These are phyloP conservation scores for Nephrotoma flavescens DNA, from an alignment of 2,888 invertebrate genomes.

Conservation along the genomic window DNA sequence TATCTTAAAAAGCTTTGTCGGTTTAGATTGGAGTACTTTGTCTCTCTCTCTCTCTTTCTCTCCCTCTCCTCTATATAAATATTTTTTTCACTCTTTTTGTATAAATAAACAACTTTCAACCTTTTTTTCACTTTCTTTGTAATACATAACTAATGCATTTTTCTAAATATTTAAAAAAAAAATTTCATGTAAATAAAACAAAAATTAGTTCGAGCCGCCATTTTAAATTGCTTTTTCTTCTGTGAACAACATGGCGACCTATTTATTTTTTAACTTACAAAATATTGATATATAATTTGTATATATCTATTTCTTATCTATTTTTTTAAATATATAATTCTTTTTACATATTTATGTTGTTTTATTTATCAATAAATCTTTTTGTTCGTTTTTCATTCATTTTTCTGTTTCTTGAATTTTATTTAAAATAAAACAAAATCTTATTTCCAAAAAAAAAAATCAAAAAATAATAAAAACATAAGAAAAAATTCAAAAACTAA, in stretches of 20 bases:
- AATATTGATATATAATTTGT: not conserved
- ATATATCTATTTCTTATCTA: not conserved
- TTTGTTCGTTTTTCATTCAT: not conserved
- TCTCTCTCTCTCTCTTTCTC: not conserved
- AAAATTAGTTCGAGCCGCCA: not conserved
- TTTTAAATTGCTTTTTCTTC: not conserved
- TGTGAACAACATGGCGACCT: not conserved
- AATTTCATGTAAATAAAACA: not conserved
- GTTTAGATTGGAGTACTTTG: not conserved
- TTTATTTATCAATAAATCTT: not conserved
- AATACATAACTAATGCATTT: not conserved
- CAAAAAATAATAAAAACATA: not conserved
- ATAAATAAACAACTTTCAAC: not conserved
- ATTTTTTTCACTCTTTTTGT: not conserved
- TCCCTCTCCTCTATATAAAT: not conserved
- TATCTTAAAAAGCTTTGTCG: not conserved
- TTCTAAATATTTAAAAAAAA: not conserved
- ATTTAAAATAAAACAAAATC: not conserved
- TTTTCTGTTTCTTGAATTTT: not conserved
- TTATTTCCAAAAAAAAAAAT: not conserved
- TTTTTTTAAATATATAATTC: not conserved
- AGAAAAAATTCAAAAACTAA: conserved; percentile 15
- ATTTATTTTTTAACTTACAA: not conserved
- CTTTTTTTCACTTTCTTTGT: not conserved
- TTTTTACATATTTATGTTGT: not conserved